Conservation (phyloP, 1,140 invertebrate genomes). For the Nephila pilipes region DNA sequence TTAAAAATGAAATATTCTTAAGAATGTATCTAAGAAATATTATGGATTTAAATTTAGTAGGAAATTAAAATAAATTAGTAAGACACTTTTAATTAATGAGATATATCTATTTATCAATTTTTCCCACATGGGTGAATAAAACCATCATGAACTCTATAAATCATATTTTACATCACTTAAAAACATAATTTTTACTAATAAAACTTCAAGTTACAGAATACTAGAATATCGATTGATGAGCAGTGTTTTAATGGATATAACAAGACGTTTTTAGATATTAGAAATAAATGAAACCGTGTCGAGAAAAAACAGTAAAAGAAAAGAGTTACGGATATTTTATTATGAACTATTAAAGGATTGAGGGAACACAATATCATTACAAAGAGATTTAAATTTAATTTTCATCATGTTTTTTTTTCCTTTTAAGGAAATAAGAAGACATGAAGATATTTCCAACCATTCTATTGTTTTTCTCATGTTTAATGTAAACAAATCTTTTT, state of each 20-base stretch:
- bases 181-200: background rate
- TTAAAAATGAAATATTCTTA: too few relatives aligned
- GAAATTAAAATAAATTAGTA: too few relatives aligned
- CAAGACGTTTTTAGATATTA: background rate
- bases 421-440: too few relatives aligned
- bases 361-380: background rate
- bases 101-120: too few relatives aligned
- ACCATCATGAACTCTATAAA: background rate
- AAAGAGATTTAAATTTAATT: constrained; percentile 11
- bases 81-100: too few relatives aligned
- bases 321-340: background rate
- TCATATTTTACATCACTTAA: background rate
- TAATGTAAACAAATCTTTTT: background rate
- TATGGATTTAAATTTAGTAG: too few relatives aligned
- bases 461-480: too few relatives aligned
- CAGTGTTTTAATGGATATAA: background rate
- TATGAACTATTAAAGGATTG: background rate
- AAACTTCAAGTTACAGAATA: background rate
- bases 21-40: too few relatives aligned
- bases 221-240: background rate
- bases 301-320: background rate
- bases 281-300: background rate
- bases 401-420: background rate
- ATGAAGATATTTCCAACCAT: too few relatives aligned
- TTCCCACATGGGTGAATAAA: background rate